Evolutionary conservation across 2,888 invertebrate genomes (phyloP).

Genomic region (Dicyrtoma fusca): DNA sequence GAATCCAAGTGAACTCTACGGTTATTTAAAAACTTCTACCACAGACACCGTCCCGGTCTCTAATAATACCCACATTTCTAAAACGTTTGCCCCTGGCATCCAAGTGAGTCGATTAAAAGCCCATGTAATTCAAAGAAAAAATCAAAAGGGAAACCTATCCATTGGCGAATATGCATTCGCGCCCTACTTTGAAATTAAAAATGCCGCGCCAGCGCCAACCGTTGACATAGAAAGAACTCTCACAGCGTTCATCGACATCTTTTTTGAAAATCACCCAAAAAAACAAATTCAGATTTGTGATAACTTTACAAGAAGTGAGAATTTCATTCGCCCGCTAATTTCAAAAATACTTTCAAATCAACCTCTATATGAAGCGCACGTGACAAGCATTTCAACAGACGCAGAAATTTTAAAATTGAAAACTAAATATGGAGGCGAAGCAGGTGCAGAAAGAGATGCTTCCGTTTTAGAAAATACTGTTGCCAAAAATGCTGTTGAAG

Average conservation of each 20-base stretch:
- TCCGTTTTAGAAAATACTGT: no score
- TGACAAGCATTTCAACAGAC: no score
- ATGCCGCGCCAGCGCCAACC: not conserved
- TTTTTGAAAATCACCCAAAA: not conserved
- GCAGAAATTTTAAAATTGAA: no score
- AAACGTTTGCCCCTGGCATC: not conserved
- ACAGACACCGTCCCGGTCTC: conserved; percentile 58
- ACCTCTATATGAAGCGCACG: no score
- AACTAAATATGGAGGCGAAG: no score
- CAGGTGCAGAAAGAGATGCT: no score
- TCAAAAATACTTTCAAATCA: not conserved
- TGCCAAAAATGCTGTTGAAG: no score
- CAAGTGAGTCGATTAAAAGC: not conserved
- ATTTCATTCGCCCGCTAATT: not conserved
- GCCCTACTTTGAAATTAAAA: not conserved
- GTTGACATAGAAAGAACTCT: not conserved
- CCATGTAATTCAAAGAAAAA: not conserved
- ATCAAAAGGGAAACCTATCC: not conserved
- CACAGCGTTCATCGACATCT: not conserved
- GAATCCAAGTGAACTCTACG: conserved; percentile 10
- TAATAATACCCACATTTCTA: conserved; percentile 60
- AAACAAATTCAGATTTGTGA: not conserved
- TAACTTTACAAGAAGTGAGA: not conserved
- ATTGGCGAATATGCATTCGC: not conserved
- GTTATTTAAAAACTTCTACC: not conserved